Evolutionary conservation across 2,888 invertebrate species (phyloP), one percentile per base, ranked within the genome.

Genomic region (Lamellibrachia satsuma): DNA sequence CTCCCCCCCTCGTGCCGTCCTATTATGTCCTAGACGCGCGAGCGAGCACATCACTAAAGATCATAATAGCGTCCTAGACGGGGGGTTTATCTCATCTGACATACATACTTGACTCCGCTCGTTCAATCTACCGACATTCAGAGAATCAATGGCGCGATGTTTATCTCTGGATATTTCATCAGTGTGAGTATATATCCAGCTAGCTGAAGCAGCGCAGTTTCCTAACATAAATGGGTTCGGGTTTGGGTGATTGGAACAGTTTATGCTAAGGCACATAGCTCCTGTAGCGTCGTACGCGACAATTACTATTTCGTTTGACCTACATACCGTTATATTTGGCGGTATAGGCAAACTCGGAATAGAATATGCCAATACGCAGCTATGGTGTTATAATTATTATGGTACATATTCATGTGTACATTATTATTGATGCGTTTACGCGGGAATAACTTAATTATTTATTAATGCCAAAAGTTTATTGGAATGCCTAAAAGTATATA

Each of bases 81-180:
- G n/a, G 6, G 3, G 75, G 6, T 75, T 75, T n/a, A 75, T 75
- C 75, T 75, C 75, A 75, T 75, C 75, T 11, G 11, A 15, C 75
- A 75, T 75, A 75, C 75, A 75, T 75, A 75, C 75, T 75, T 75
- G 75, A 75, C 75, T 75, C 75, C 22, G 75, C n/a, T 22, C 75
- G 75, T 75, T 75, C 75, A 75, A 75, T 75, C n/a, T 75, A 75
- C 75, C n/a, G 75, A 75, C 75, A 75, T 75, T 22, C 22, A 22
- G 22, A 15, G 75, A n/a, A 75, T 75, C 75, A 75, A 75, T 75
- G 75, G 22, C 3, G 15, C 22, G 75, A 75, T 75, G 75, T 75
- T 75, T 75, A 75, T 75, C 75, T 75, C 75, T 75, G 75, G n/a
- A 75, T n/a, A 75, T 75, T 75, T 75, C 75, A 75, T 75, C 75